A percentile compares a stretch with the other conserved stretches of the same genome.
Conservation (phyloP, 2,113 vertebrate species). For the Hemicordylus capensis region DNA sequence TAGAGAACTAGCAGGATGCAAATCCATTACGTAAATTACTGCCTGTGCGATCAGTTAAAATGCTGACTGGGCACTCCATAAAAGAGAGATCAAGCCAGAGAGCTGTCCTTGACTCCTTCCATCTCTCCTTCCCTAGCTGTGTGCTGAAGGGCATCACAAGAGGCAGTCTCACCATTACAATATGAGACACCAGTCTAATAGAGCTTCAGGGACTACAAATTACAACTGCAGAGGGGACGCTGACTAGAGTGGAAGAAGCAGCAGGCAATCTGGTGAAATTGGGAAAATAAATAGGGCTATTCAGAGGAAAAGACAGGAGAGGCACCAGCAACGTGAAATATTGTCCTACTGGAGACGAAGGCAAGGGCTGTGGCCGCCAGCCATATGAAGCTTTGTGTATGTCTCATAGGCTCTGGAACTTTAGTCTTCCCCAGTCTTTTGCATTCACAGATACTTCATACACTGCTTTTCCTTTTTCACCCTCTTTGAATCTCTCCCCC, state of each 20-base stretch:
- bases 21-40: too few relatives aligned
- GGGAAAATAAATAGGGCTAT: background rate
- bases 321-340: background rate
- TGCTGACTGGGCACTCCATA: too few relatives aligned
- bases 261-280: background rate
- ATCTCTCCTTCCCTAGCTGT: background rate
- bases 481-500: background rate
- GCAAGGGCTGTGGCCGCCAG: background rate
- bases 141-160: background rate
- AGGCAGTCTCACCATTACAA: background rate
- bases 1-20: too few relatives aligned
- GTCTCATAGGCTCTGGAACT: background rate
- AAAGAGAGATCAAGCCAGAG: too few relatives aligned
- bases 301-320: background rate
- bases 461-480: background rate
- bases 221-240: background rate
- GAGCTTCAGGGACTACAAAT: background rate
- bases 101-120: background rate
- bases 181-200: background rate
- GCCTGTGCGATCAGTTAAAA: too few relatives aligned
- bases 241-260: background rate
- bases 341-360: background rate
- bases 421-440: background rate
- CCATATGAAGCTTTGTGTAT: background rate
- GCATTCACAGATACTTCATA: background rate